Conservation (phyloP, 2,888 invertebrate genomes). For the Thera britannica region DNA sequence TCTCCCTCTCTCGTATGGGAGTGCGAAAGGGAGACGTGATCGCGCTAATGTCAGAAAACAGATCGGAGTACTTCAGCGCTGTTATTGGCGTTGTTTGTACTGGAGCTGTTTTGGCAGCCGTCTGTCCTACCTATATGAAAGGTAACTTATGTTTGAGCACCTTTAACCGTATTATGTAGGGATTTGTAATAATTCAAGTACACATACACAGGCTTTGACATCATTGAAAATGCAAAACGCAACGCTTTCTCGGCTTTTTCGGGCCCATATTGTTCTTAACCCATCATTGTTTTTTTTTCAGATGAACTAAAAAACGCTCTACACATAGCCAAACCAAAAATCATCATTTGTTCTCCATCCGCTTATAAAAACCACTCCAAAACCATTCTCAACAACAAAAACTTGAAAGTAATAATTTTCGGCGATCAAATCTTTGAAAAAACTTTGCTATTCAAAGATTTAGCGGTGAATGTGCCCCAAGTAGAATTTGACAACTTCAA, state of each 20-base stretch:
- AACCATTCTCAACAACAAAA: constrained; percentile 43
- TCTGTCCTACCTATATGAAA: constrained; percentile 60
- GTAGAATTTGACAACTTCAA: constrained; percentile 58
- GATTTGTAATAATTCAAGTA: no score
- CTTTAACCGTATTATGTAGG: no score
- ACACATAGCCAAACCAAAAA: constrained; percentile 65
- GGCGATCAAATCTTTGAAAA: constrained; percentile 51
- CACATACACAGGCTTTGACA: no score
- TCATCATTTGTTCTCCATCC: constrained; percentile 61
- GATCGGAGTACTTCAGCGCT: constrained; percentile 61
- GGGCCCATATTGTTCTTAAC: no score
- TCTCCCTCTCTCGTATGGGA: constrained; percentile 67
- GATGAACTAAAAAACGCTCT: constrained; percentile 65
- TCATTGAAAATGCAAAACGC: no score
- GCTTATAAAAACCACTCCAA: constrained; percentile 55
- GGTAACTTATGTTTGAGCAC: constrained; percentile 42
- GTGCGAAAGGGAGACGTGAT: constrained; percentile 68
- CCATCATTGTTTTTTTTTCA: constrained; percentile 45
- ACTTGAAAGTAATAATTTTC: constrained; percentile 58
- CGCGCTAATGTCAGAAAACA: constrained; percentile 67
- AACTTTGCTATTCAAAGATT: constrained; percentile 54
- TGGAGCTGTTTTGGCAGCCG: constrained; percentile 60
- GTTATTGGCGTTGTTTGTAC: constrained; percentile 57
- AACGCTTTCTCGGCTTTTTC: no score
- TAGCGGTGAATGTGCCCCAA: constrained; percentile 50